These are phyloP conservation scores for Globia sparganii DNA, from an alignment of 2,888 invertebrate genomes.

Conservation along the genomic window DNA sequence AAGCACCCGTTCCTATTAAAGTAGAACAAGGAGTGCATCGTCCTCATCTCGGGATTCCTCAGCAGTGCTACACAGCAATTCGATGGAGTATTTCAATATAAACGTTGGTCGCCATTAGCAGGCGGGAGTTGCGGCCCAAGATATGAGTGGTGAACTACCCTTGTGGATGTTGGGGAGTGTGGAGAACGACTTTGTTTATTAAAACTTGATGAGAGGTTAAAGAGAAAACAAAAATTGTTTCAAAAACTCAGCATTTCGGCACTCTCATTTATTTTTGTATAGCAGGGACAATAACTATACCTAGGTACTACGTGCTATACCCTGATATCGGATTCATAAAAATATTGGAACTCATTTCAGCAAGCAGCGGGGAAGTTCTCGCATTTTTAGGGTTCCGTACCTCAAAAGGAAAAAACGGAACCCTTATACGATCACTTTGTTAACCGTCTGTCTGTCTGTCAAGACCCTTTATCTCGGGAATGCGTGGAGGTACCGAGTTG, in stretches of 20 bases:
- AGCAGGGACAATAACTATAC: neutral
- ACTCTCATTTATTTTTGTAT: neutral
- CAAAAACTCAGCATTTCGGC: neutral
- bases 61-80: slow-evolving; percentile 79
- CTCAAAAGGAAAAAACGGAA: too few relatives aligned
- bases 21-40: slow-evolving; percentile 66
- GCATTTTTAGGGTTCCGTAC: too few relatives aligned
- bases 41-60: slow-evolving; percentile 68
- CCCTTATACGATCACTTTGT: too few relatives aligned
- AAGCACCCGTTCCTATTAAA: slow-evolving; percentile 70
- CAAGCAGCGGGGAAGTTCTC: neutral
- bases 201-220: neutral
- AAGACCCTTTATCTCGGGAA: too few relatives aligned
- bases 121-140: slow-evolving; percentile 73
- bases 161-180: slow-evolving; percentile 65
- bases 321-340: neutral
- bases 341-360: neutral
- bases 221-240: neutral
- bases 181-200: slow-evolving; percentile 67
- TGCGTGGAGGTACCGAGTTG: too few relatives aligned
- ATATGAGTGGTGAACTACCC: slow-evolving; percentile 82
- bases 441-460: too few relatives aligned
- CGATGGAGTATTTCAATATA: slow-evolving; percentile 88
- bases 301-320: neutral
- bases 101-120: slow-evolving; percentile 84